A percentile compares a stretch with the other conserved stretches of the same genome.
These are phyloP conservation scores for Terrapene triunguis DNA, from an alignment of 2,113 vertebrate genomes.

Conservation along the genomic window DNA sequence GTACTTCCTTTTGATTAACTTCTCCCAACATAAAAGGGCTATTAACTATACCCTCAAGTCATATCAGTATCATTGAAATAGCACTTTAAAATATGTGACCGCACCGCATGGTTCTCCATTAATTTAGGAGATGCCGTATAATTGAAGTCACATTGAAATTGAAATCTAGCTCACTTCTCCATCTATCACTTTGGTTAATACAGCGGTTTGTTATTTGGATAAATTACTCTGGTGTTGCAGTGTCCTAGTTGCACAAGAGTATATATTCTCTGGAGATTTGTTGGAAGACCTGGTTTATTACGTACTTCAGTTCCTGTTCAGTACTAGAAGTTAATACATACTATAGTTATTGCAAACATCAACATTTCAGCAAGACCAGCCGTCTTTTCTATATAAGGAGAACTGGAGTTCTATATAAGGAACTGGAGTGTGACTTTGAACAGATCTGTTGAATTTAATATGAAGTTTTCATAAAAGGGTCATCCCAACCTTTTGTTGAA, in stretches of 20 bases:
- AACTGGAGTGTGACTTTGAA: background rate
- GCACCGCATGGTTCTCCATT: background rate
- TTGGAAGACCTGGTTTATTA: background rate
- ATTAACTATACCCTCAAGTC: constrained; percentile 5
- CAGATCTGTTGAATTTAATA: fast-evolving
- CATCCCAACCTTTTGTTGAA: background rate
- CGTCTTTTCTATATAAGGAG: background rate
- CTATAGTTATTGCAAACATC: background rate
- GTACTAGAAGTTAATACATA: background rate
- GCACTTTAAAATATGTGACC: constrained; percentile 23
- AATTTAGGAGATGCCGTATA: background rate
- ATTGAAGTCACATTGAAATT: background rate
- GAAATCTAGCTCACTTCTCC: background rate
- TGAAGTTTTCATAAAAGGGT: background rate
- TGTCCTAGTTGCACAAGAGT: background rate
- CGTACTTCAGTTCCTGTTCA: background rate
- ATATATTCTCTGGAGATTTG: background rate
- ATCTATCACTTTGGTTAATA: background rate
- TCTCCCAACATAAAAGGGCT: background rate
- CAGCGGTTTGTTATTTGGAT: background rate
- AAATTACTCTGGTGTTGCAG: background rate
- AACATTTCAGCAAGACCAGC: background rate
- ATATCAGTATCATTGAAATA: background rate
- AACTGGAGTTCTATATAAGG: background rate
- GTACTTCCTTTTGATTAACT: constrained; percentile 27